A percentile compares a stretch with the other conserved stretches of the same genome.
phyloP scores from a whole-genome alignment of 1,140 invertebrate genomes.

The Phocides pigmalion region DNA sequence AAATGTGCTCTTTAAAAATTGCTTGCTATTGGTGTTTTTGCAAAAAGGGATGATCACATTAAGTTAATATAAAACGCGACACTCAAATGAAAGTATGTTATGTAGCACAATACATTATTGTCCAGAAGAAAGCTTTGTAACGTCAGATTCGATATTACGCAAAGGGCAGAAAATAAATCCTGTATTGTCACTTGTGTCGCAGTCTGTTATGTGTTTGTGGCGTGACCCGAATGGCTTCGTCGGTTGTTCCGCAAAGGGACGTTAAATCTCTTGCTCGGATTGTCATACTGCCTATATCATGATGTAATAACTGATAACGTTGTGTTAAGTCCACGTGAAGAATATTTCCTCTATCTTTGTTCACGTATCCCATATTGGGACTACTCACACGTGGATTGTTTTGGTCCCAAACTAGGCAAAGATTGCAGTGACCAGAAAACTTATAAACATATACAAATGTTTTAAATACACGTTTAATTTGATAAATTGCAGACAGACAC shows the following conservation, averaged over 20 bases:
- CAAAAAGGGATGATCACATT: not conserved
- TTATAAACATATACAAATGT: too few relatives aligned
- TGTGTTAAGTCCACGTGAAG: not conserved
- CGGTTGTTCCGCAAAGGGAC: constrained; percentile 29
- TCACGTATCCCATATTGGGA: too few relatives aligned
- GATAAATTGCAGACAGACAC: too few relatives aligned
- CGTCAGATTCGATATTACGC: constrained; percentile 15
- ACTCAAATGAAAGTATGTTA: not conserved
- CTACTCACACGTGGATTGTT: not conserved
- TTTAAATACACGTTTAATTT: too few relatives aligned
- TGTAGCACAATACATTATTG: constrained; percentile 10
- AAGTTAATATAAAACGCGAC: not conserved
- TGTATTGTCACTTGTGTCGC: constrained; percentile 30
- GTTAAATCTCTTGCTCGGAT: constrained; percentile 16
- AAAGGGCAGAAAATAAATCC: constrained; percentile 28
- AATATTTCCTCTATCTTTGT: not conserved
- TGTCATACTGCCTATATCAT: constrained; percentile 16
- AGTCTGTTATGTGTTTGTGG: constrained; percentile 26
- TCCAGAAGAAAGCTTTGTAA: constrained; percentile 21
- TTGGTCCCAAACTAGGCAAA: too few relatives aligned
- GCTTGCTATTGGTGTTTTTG: not conserved
- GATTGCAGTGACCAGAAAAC: too few relatives aligned
- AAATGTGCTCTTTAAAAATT: too few relatives aligned
- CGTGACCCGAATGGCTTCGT: constrained; percentile 28
- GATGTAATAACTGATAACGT: constrained; percentile 9